A percentile compares a stretch with the other conserved stretches of the same genome.
Evolutionary conservation across 2,888 invertebrate species (phyloP).

Genomic region (Malachius bipustulatus): DNA sequence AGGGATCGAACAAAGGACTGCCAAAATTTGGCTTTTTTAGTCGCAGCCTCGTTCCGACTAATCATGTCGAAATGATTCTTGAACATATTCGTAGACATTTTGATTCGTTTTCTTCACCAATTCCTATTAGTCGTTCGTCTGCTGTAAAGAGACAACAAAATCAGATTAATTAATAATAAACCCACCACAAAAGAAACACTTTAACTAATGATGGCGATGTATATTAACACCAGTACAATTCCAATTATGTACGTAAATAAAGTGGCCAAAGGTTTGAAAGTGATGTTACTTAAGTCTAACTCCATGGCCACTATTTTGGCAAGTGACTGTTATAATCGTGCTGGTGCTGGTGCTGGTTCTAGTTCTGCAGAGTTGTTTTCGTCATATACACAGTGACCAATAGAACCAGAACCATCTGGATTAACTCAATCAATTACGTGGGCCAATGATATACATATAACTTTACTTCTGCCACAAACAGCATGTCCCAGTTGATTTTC

Average conservation of each 20-base stretch:
- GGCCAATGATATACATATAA: too few species aligned
- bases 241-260: constrained; percentile 27
- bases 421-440: too few species aligned
- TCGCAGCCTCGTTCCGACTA: constrained; percentile 82
- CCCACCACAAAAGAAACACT: neutral
- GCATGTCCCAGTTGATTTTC: too few species aligned
- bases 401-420: too few species aligned
- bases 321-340: too few species aligned
- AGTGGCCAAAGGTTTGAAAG: constrained; percentile 17
- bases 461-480: too few species aligned
- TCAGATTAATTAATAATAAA: constrained; percentile 3
- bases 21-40: constrained; percentile 90
- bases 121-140: constrained; percentile 54
- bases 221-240: constrained; percentile 25
- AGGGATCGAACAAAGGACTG: constrained; percentile 86
- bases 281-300: too few species aligned
- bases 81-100: constrained; percentile 65
- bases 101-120: constrained; percentile 35
- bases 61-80: constrained; percentile 89
- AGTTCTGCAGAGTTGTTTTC: too few species aligned
- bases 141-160: constrained; percentile 38
- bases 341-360: too few species aligned
- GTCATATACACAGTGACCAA: too few species aligned
- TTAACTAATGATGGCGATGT: constrained; percentile 27
- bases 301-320: too few species aligned